A percentile compares a stretch with the other conserved stretches of the same genome.
phyloP scores from a whole-genome alignment of 2,888 invertebrate genomes.

The Leucania comma region DNA sequence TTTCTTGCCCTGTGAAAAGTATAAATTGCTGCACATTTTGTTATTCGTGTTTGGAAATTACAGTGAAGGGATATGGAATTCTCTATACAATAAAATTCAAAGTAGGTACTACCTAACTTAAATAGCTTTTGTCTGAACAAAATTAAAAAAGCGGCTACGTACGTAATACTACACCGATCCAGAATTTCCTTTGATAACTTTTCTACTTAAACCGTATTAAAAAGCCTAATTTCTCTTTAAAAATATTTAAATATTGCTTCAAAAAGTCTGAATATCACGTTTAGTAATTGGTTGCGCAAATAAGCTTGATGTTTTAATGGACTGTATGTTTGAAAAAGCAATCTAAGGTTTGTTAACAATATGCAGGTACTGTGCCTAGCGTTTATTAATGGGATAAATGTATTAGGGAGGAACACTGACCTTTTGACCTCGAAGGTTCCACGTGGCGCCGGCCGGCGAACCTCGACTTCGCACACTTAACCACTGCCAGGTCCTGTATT shows the following conservation, averaged over 20 bases:
- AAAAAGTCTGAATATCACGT: slow-evolving; percentile 40
- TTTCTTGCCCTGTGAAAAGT: too few relatives aligned
- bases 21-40: background rate
- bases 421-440: too few relatives aligned
- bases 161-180: slow-evolving; percentile 20
- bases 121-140: background rate
- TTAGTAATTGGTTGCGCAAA: slow-evolving; percentile 43
- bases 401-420: too few relatives aligned
- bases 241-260: slow-evolving; percentile 34
- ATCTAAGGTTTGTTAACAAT: too few relatives aligned
- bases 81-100: background rate
- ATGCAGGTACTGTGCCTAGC: too few relatives aligned
- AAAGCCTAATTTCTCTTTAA: slow-evolving; percentile 21
- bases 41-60: background rate
- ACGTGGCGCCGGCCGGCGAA: too few relatives aligned
- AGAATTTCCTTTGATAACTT: slow-evolving; percentile 10
- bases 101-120: slow-evolving; percentile 4
- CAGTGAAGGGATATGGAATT: background rate
- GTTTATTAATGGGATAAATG: too few relatives aligned
- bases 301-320: too few relatives aligned
- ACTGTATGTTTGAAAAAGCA: too few relatives aligned
- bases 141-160: background rate
- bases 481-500: too few relatives aligned
- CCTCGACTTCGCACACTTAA: too few relatives aligned
- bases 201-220: background rate